Base-by-base conservation (phyloP, 1,140 invertebrate genomes). In the Tribolium madens region DNA sequence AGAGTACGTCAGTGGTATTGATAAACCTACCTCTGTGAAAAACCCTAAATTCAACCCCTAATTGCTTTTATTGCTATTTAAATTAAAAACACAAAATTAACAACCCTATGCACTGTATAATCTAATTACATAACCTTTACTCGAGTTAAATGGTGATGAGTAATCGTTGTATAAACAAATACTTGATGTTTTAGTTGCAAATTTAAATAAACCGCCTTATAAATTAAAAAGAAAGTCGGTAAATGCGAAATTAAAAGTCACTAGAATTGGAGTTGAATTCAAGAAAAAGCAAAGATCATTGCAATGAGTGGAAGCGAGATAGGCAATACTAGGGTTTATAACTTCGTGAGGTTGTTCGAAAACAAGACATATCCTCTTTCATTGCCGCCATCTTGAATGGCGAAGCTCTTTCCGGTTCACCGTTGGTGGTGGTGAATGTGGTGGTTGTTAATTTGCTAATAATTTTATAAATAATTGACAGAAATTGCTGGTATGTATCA, bases 351-450 rank as follows among this genome's bases (percentile, higher is more conserved):
- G 57, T 14, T 12, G 21, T 7, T 3, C 9, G 9, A 3, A 60
- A 60, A 10, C 31, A 13, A 52, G 42, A 47, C 71, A 31, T 21
- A 68, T 64, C 75, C 48, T 26, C 21, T 71, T n/a, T 42, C 3
- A 26, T 15, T 13, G 14, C 10, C 36, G 68, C 68, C 70, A 72
- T 72, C 2, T 72, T 72, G n/a, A 18, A 10, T 12, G 31, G 5
- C 6, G 17, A 48, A 76, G 79, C 74, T 84, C 84, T 86, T 87
- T 87, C 86, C 86, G 83, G 84, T 85, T 86, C 81, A 84, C 36
- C 80, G 81, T 81, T 81, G 68, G 9, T 81, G 52, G 42, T 76
- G 50, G 83, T 80, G 69, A 82, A 85, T 84, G 85, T 84, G 83
- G 84, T 79, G 13, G 46, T 15, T 79, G 79, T 31, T 33, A 17